phyloP scores from a whole-genome alignment of 2,113 vertebrate genomes.

The Platysternon megacephalum region DNA sequence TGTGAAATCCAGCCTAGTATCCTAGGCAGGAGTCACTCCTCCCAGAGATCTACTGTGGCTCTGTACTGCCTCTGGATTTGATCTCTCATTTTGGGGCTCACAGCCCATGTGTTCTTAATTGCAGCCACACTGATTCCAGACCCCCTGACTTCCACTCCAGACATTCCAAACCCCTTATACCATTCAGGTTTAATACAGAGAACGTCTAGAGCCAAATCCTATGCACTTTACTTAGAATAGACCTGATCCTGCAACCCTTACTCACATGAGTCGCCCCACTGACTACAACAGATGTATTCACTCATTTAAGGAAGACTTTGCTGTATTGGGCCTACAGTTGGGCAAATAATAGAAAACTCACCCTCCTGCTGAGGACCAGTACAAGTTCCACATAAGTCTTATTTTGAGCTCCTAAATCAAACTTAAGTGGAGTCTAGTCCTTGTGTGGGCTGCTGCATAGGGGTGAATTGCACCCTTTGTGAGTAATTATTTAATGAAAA shows the following conservation, averaged over 20 bases:
- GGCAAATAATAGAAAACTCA: background rate
- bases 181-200: accelerated
- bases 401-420: background rate
- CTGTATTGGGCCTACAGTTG: background rate
- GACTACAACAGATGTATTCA: background rate
- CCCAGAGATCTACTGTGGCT: background rate
- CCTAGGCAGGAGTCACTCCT: background rate
- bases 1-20: background rate
- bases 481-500: background rate
- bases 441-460: background rate
- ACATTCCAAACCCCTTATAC: background rate
- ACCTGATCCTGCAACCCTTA: background rate
- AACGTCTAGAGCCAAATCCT: background rate
- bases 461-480: background rate
- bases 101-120: background rate
- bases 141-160: background rate
- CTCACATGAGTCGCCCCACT: background rate
- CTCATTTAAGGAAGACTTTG: background rate
- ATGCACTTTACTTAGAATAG: background rate
- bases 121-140: background rate
- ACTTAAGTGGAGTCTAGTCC: background rate
- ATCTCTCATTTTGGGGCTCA: background rate
- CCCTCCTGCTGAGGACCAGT: background rate
- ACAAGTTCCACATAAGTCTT: background rate
- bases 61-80: background rate